These are phyloP conservation scores for Protophormia terraenovae DNA, from an alignment of 2,888 invertebrate genomes.

Conservation along the genomic window DNA sequence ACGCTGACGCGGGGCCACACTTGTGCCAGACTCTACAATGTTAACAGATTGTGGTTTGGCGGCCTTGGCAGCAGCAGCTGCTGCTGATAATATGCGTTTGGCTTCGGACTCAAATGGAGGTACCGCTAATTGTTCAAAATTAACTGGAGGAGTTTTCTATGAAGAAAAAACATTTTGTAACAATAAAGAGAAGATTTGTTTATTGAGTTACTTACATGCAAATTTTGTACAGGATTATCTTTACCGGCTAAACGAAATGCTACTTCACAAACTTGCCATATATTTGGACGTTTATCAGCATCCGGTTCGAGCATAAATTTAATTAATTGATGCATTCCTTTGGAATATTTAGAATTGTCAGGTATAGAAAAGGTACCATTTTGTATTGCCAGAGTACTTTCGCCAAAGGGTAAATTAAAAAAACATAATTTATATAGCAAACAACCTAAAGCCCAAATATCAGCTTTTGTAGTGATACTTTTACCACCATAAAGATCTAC, in stretches of 20 bases:
- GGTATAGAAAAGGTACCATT: constrained; percentile 93
- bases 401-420: constrained; percentile 94
- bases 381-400: constrained; percentile 95
- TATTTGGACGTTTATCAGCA: constrained; percentile 91
- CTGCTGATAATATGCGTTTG: constrained; percentile 81
- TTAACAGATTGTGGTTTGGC: constrained; percentile 81
- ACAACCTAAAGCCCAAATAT: constrained; percentile 96
- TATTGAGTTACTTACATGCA: constrained; percentile 84
- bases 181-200: no score
- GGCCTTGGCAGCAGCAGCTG: constrained; percentile 74
- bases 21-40: constrained; percentile 86
- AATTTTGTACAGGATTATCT: constrained; percentile 90
- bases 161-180: constrained; percentile 64
- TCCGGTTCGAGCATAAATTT: constrained; percentile 93
- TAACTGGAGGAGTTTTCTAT: constrained; percentile 86
- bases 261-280: constrained; percentile 90
- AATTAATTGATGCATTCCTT: constrained; percentile 87
- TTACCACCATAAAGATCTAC: constrained; percentile 93
- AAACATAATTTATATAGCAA: constrained; percentile 94
- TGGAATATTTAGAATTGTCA: constrained; percentile 88
- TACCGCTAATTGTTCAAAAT: constrained; percentile 85
- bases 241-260: constrained; percentile 87
- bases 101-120: constrained; percentile 88
- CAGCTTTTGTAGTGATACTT: constrained; percentile 91
- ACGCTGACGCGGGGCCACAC: constrained; percentile 91